A percentile compares a stretch with the other conserved stretches of the same genome.
Conservation (phyloP, 2,113 vertebrate species). For the Numida meleagris region DNA sequence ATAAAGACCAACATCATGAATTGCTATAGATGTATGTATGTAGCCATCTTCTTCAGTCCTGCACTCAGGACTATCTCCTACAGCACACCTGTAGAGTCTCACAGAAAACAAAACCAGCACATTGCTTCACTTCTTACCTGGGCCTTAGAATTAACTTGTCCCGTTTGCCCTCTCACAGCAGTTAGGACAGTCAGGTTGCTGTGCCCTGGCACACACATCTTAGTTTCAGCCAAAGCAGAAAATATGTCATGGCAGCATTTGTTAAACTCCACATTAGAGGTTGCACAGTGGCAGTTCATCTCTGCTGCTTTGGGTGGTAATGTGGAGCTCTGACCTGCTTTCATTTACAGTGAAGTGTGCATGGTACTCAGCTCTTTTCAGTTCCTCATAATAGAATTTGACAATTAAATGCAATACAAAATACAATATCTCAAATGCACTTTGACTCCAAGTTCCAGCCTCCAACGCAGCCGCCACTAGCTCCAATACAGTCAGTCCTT, state of each 20-base stretch:
- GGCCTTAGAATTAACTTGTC: background rate
- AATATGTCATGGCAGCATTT: background rate
- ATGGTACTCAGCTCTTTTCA: background rate
- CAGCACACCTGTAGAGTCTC: background rate
- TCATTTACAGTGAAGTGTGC: background rate
- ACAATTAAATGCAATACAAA: background rate
- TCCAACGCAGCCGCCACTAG: background rate
- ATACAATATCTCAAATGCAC: background rate
- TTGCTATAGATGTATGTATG: background rate
- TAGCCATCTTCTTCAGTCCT: background rate
- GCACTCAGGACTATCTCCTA: background rate
- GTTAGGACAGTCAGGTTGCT: background rate
- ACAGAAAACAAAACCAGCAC: background rate
- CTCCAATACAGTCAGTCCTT: background rate
- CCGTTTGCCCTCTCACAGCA: background rate
- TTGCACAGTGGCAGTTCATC: background rate
- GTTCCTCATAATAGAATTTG: background rate
- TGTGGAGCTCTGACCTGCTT: background rate
- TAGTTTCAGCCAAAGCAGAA: background rate
- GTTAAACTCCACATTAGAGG: background rate
- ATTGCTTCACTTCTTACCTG: background rate
- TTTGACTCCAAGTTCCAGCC: background rate
- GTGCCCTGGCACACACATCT: background rate
- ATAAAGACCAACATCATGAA: background rate
- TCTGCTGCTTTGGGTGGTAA: background rate